Evolutionary conservation across 2,797 vertebrate genomes (phyloP), one percentile per base, ranked within the genome.

Genomic region (Phaenicophaeus curvirostris): DNA sequence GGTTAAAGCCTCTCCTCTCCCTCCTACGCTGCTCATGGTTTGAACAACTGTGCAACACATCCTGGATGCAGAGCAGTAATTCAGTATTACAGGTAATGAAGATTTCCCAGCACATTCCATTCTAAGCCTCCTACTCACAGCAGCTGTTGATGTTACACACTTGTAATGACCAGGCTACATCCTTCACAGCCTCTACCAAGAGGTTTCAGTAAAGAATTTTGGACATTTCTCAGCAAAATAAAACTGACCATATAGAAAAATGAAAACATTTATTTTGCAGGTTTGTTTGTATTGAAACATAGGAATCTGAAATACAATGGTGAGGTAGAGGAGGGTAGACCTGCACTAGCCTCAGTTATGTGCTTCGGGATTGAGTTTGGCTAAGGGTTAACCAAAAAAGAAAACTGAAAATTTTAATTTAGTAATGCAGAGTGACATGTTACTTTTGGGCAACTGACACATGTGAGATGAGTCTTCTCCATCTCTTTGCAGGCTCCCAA

Each of bases 21-120:
- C 50, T 39, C n/a, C 21, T 69, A 0, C 8, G 31, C 8, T 78
- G 13, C 3, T 20, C 1, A 0, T n/a, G 42, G 31, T 35, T 55
- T 58, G 46, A 50, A 28, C 13, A 59, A 14, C 44, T 82, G 35
- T 39, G 23, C 30, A 62, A 50, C 18, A n/a, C 41, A 51, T 19
- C 33, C 35, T 42, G 23, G 33, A 39, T 57, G 25, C 15, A 41
- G 58, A 48, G 9, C 57, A 48, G 59, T 55, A 63, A 77, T 11
- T 11, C 27, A 35, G 5, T 18, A 21, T 62, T 31, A 65, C 11
- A 65, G 6, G 11, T 58, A 51, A 80, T 39, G 14, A 71, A 67
- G n/a, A 39, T 55, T 69, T 68, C 33, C 39, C 35, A 57, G 11
- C n/a, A 31, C 11, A 78, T 93, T 61, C 24, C 24, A 12, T 67